Evolutionary conservation across 1,140 invertebrate species (phyloP).

Genomic region (Chrysomallon squamiferum): DNA sequence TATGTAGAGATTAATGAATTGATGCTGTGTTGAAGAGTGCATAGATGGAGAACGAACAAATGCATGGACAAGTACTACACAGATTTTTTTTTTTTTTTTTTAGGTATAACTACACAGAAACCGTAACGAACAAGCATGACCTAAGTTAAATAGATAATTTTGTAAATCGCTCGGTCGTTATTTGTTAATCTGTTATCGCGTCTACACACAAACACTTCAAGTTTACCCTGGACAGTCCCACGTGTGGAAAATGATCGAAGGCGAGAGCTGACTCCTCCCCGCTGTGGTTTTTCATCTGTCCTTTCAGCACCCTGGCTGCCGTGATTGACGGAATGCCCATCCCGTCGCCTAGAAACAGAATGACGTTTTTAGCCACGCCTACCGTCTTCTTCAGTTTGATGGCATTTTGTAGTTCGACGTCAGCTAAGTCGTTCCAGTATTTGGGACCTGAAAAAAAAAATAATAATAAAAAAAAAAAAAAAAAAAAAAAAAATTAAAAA

Average conservation of each 20-base stretch:
- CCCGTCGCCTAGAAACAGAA: conserved; percentile 91
- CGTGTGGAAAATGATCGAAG: conserved; percentile 85
- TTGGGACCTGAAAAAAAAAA: conserved; percentile 12
- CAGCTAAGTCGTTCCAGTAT: conserved; percentile 27
- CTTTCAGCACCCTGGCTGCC: conserved; percentile 77
- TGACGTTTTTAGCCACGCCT: conserved; percentile 80
- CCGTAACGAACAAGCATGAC: no score
- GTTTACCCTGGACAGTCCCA: conserved; percentile 84
- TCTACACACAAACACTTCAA: no score
- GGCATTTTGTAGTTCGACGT: conserved; percentile 18
- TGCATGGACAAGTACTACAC: no score
- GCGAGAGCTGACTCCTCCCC: conserved; percentile 77
- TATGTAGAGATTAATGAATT: no score
- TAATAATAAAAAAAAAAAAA: not conserved
- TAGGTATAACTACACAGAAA: no score
- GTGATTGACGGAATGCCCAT: conserved; percentile 87
- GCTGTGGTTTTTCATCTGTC: conserved; percentile 67
- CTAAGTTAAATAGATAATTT: no score
- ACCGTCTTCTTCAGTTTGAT: conserved; percentile 17
- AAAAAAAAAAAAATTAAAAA: no score
- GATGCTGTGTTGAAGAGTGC: no score
- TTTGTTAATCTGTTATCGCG: no score
- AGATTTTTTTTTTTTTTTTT: no score
- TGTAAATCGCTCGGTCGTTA: no score
- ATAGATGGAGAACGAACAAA: no score